Conservation (phyloP, 1,140 invertebrate species). For the Drosophila virilis region DNA sequence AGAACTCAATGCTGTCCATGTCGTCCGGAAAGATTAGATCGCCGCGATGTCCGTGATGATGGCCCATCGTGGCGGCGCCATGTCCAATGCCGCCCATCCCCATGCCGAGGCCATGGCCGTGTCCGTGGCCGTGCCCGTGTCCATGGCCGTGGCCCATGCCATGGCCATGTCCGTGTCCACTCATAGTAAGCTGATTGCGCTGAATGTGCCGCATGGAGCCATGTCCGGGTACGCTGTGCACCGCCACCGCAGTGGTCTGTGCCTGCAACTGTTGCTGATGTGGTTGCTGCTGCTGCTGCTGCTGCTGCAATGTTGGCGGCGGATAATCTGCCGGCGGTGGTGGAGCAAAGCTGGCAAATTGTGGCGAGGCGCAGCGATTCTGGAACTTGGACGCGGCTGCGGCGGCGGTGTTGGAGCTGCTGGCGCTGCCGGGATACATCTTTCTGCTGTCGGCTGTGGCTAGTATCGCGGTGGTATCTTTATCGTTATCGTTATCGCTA, state of each 20-base stretch:
- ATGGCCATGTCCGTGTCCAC: constrained; percentile 29
- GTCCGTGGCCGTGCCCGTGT: constrained; percentile 30
- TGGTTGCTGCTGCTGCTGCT: constrained; percentile 38
- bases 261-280: constrained; percentile 39
- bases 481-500: constrained; percentile 32
- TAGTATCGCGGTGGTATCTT: not conserved
- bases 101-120: constrained; percentile 21
- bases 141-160: constrained; percentile 36
- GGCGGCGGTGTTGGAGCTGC: constrained; percentile 34
- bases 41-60: constrained; percentile 60
- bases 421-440: constrained; percentile 71
- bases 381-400: constrained; percentile 68
- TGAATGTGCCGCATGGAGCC: constrained; percentile 63
- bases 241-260: constrained; percentile 64
- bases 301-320: constrained; percentile 30
- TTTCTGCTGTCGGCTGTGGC: constrained; percentile 16
- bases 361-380: constrained; percentile 75
- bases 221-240: constrained; percentile 57
- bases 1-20: constrained; percentile 82
- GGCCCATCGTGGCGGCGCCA: constrained; percentile 62
- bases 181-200: constrained; percentile 57
- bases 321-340: constrained; percentile 71
- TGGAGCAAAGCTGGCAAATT: constrained; percentile 70
- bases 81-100: constrained; percentile 33
- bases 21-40: constrained; percentile 80